A percentile compares a stretch with the other conserved stretches of the same genome.
Conservation (phyloP, 2,113 vertebrate genomes). For the Xenopus tropicalis region UCB_Xtro_10.0 CM004444.2:142938001-142938500, state of each 20-base stretch:
- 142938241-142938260: conserved; percentile 42
- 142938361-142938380: conserved; percentile 39
- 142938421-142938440: conserved; percentile 1
- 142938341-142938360: conserved; percentile 34
- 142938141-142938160: conserved; percentile 14
- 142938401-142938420: conserved; percentile 8
- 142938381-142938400: conserved; percentile 16
- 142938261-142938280: conserved; percentile 30
- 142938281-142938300: conserved; percentile 44
- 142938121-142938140: neutral
- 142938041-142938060: too few species aligned
- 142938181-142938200: conserved; percentile 37
- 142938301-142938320: conserved; percentile 42
- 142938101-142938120: too few species aligned
- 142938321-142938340: conserved; percentile 32
- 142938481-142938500: too few species aligned
- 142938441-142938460: conserved; percentile 21
- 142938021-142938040: too few species aligned
- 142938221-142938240: conserved; percentile 42
- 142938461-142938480: conserved; percentile 8
- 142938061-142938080: too few species aligned
- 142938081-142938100: too few species aligned
- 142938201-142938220: conserved; percentile 41
- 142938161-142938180: conserved; percentile 12
- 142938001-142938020: too few species aligned